A percentile compares a stretch with the other conserved stretches of the same genome.
Evolutionary conservation across 2,113 vertebrate genomes (phyloP).

Genomic region (Triplophysa dalaica): DNA sequence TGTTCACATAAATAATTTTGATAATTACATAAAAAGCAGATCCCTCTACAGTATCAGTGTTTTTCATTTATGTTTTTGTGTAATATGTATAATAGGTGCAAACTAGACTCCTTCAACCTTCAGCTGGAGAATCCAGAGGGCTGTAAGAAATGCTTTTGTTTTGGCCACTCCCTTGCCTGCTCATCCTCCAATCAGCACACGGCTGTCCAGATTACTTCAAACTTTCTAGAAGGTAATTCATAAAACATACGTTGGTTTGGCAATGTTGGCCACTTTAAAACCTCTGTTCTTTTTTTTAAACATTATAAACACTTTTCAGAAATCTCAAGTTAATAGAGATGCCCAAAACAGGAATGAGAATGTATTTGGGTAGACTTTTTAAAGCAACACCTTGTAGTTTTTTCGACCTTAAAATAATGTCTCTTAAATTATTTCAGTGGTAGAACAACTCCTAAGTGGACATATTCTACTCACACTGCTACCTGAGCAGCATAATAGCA

Average conservation of each 20-base stretch:
- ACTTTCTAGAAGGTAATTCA: constrained; percentile 81
- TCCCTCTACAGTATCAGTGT: not conserved
- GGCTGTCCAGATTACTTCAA: constrained; percentile 69
- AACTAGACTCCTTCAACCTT: constrained; percentile 85
- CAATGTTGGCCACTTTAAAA: not conserved
- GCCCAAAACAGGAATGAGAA: no score
- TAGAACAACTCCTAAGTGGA: no score
- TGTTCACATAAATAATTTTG: not conserved
- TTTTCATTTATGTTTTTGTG: not conserved
- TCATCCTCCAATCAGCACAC: constrained; percentile 65
- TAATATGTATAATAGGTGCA: constrained; percentile 76
- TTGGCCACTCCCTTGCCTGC: constrained; percentile 85
- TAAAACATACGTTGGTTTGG: not conserved
- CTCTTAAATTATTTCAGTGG: no score
- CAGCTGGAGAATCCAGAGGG: constrained; percentile 76
- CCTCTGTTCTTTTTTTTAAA: no score
- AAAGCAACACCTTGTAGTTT: no score
- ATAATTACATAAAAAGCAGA: not conserved
- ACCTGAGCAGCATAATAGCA: no score
- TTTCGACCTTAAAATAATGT: no score
- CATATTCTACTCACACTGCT: no score
- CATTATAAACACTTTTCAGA: no score
- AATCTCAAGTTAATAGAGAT: no score
- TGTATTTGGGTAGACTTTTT: no score
- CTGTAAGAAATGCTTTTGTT: constrained; percentile 89